These are phyloP conservation scores for Lysandra bellargus DNA, from an alignment of 2,888 invertebrate species.

Conservation along the genomic window DNA sequence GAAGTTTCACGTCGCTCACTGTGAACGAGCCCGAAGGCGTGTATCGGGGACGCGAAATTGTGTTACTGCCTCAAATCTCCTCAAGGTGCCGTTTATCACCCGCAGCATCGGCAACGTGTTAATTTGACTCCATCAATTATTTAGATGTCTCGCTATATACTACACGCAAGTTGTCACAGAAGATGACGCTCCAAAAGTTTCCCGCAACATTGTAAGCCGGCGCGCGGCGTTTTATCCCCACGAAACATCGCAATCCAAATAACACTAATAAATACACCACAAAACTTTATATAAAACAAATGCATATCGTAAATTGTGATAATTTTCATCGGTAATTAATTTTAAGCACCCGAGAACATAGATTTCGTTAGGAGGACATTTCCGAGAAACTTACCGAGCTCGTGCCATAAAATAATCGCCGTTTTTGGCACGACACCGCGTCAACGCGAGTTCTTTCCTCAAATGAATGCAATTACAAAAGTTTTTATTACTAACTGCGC, in stretches of 20 bases:
- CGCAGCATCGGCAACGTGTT: background rate
- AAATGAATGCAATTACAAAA: conserved; percentile 79
- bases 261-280: background rate
- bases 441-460: conserved; percentile 70
- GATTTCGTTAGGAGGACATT: conserved; percentile 29
- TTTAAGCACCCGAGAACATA: background rate
- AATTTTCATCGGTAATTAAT: background rate
- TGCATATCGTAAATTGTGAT: background rate
- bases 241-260: no score
- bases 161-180: background rate
- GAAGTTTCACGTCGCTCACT: background rate
- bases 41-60: conserved; percentile 15
- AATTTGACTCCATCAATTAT: conserved; percentile 17
- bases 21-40: conserved; percentile 10
- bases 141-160: background rate
- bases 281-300: background rate
- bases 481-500: conserved; percentile 75
- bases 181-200: background rate
- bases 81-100: conserved; percentile 26
- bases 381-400: conserved; percentile 46
- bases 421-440: conserved; percentile 76
- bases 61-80: conserved; percentile 18
- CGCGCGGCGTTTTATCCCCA: background rate
- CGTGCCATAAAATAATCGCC: conserved; percentile 69
- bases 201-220: background rate